Percentiles rank a stretch among this genome's conserved stretches.
These are phyloP conservation scores for Drosophila conformis DNA, from an alignment of 2,888 invertebrate species.

Conservation along the genomic window DNA sequence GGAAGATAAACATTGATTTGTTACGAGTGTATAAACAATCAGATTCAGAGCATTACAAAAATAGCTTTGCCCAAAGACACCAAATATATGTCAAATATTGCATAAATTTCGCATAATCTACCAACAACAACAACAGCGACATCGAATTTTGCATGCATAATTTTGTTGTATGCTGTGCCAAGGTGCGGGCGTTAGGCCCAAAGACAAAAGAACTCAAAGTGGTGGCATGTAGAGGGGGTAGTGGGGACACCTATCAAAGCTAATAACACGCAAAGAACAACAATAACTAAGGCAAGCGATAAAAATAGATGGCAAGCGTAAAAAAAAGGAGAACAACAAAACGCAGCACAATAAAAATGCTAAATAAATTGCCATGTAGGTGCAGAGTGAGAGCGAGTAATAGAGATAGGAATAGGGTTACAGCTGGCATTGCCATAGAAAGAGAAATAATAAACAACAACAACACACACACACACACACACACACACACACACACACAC, in stretches of 20 bases:
- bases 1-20: constrained; percentile 13
- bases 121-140: constrained; percentile 25
- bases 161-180: constrained; percentile 45
- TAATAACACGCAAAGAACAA: constrained; percentile 70
- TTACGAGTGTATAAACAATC: constrained; percentile 39
- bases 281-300: constrained; percentile 32
- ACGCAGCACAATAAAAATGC: constrained; percentile 73
- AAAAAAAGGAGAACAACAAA: constrained; percentile 60
- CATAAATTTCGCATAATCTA: constrained; percentile 73
- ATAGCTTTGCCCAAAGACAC: constrained; percentile 36
- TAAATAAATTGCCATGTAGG: constrained; percentile 72
- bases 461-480: neutral
- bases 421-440: constrained; percentile 30
- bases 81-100: constrained; percentile 76
- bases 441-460: constrained; percentile 54
- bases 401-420: constrained; percentile 42
- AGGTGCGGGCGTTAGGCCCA: constrained; percentile 66
- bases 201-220: constrained; percentile 32
- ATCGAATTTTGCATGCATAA: constrained; percentile 69
- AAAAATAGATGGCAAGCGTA: constrained; percentile 62
- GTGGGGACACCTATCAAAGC: constrained; percentile 43
- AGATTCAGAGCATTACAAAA: constrained; percentile 49
- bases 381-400: constrained; percentile 34
- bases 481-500: neutral
- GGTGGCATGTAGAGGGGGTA: neutral